A percentile compares a stretch with the other conserved stretches of the same genome.
These are phyloP conservation scores for Ommatoiulus sabulosus DNA, from an alignment of 2,888 invertebrate genomes.

Conservation along the genomic window DNA sequence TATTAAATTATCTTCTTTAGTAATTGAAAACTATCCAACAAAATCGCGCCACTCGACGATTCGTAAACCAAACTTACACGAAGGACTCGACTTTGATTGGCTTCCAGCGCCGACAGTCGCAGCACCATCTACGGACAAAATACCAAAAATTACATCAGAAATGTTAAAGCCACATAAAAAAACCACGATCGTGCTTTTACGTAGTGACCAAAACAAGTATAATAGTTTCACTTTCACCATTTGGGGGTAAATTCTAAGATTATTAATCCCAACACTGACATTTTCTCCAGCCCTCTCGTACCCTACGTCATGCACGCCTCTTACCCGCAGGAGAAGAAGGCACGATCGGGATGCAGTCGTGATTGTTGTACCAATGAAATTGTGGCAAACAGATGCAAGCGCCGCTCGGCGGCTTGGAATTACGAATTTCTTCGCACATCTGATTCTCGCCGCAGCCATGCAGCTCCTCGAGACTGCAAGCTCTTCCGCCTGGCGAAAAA, in stretches of 20 bases:
- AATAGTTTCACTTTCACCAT: too few relatives aligned
- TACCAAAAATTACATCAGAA: neutral
- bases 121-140: neutral
- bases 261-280: too few relatives aligned
- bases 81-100: neutral
- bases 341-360: neutral
- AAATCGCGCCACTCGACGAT: too few relatives aligned
- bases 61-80: neutral
- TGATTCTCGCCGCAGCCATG: neutral
- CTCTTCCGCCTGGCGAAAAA: neutral
- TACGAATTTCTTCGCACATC: neutral
- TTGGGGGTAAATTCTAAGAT: neutral
- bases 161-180: too few relatives aligned
- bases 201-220: too few relatives aligned
- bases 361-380: neutral
- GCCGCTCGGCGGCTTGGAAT: neutral
- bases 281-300: neutral
- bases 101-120: neutral
- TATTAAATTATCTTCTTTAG: too few relatives aligned
- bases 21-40: neutral
- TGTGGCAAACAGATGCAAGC: neutral
- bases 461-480: neutral
- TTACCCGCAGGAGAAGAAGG: neutral
- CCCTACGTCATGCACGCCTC: neutral
- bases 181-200: too few relatives aligned